Evolutionary conservation across 1,140 invertebrate species (phyloP), one percentile per base, ranked within the genome.

Genomic region (Orius insidiosus): DNA sequence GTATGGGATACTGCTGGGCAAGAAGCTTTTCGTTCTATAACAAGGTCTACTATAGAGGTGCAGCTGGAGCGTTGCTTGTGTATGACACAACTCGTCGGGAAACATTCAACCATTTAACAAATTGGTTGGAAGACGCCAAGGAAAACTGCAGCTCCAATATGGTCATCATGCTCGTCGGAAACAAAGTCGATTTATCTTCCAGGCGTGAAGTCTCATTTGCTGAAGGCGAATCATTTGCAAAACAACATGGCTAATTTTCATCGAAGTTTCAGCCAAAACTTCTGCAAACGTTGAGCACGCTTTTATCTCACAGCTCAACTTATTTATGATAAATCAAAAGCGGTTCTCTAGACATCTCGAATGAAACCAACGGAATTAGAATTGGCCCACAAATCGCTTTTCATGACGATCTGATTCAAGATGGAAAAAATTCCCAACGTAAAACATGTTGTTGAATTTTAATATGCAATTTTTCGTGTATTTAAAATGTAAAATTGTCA

Each of bases 191-290:
- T 71, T 67, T 99, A 48, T 95, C 98, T 60, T 89, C 89, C 8
- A 74, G 93, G 54, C 76, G 96, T 58, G 95, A 98, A 68, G 95
- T 99, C 1, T 95, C 87, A 63, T 90, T 89, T 59, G 94, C 98
- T 63, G 96, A 99, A 66, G 96, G 96, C 11, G 94, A 98, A 61
- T 89, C 90, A 42, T 99, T 99, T 69, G 96, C 96, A 16, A 75
- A 90, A 36, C 95, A 99, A 66, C 94, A 99, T 66, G 93, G 93
- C 11, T 72, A 11, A 90, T 99, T 11, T 99, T 98, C 64, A 98
- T 98, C 93, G 96, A 99, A 70, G 98, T 95, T 0, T 98, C 93
- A n/a, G 96, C 96, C 5, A 98, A 98, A 62, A 99, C 96, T 31
- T 94, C 95, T 4, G 89, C 90, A 5, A 98, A 98, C 69, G 96